Percentiles rank a stretch among this genome's conserved stretches.
Conservation (phyloP, 2,888 invertebrate species). For the Agrochola lota region DNA sequence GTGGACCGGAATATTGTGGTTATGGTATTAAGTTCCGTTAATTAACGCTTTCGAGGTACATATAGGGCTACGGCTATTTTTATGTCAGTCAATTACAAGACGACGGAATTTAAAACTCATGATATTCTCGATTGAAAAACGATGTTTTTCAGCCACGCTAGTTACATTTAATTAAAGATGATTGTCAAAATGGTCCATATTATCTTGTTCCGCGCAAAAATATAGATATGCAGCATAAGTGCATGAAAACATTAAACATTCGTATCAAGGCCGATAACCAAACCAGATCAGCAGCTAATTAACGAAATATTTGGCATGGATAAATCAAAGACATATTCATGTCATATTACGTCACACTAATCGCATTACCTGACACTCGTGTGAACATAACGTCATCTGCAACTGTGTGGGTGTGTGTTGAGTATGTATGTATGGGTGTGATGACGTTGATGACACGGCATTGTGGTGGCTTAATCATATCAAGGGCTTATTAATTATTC, state of each 20-base stretch:
- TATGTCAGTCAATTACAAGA: background rate
- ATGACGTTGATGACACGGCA: slow-evolving; percentile 83
- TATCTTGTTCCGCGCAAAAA: too few relatives aligned
- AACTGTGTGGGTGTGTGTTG: slow-evolving; percentile 45
- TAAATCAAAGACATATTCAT: slow-evolving; percentile 68
- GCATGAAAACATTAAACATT: slow-evolving; percentile 2
- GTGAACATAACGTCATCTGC: slow-evolving; percentile 22
- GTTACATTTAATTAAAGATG: background rate
- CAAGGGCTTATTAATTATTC: slow-evolving; percentile 86
- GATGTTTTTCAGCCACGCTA: background rate
- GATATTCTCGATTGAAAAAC: background rate
- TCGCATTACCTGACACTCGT: slow-evolving; percentile 75
- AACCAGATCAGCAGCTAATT: slow-evolving; percentile 56
- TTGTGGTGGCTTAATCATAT: slow-evolving; percentile 87
- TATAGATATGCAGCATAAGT: background rate
- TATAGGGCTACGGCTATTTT: background rate
- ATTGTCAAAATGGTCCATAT: background rate
- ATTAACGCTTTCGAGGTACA: slow-evolving; percentile 13
- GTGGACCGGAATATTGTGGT: slow-evolving; percentile 32
- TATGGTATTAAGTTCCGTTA: slow-evolving; percentile 1
- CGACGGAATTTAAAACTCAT: background rate
- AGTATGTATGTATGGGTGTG: slow-evolving; percentile 40
- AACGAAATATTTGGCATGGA: slow-evolving; percentile 65
- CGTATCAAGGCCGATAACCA: background rate
- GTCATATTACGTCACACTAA: slow-evolving; percentile 78